phyloP scores from a whole-genome alignment of 2,888 invertebrate genomes.

The Cyclophora punctaria region DNA sequence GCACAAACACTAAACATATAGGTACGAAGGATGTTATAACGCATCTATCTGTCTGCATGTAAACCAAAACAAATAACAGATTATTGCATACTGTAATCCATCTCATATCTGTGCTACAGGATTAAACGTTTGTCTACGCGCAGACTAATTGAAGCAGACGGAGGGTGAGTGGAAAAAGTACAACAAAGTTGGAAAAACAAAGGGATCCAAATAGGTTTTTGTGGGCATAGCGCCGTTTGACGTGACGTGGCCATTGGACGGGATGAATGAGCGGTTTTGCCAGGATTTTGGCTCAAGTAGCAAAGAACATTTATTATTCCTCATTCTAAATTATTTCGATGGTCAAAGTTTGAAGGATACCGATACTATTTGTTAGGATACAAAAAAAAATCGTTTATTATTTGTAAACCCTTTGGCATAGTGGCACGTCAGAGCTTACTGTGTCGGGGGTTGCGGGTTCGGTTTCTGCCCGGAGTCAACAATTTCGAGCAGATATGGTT shows the following conservation, averaged over 20 bases:
- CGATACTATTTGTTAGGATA: too few species aligned
- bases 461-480: too few species aligned
- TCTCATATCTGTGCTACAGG: background rate
- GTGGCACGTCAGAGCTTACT: too few species aligned
- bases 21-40: too few species aligned
- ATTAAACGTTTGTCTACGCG: slow-evolving; percentile 1
- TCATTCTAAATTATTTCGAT: too few species aligned
- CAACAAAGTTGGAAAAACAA: slow-evolving; percentile 26
- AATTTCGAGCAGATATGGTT: too few species aligned
- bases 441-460: too few species aligned
- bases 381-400: too few species aligned
- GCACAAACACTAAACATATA: too few species aligned
- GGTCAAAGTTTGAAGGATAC: too few species aligned
- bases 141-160: slow-evolving; percentile 35
- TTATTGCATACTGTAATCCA: background rate
- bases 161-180: slow-evolving; percentile 25
- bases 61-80: background rate
- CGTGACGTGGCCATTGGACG: slow-evolving; percentile 12
- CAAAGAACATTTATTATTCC: slow-evolving; percentile 15
- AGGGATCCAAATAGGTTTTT: slow-evolving; percentile 31
- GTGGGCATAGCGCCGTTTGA: slow-evolving; percentile 23
- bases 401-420: too few species aligned
- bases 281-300: slow-evolving; percentile 23
- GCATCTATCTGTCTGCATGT: too few species aligned
- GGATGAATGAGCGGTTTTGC: slow-evolving; percentile 38